Percentiles rank a stretch among this genome's conserved stretches.
Evolutionary conservation across 1,140 invertebrate species (phyloP).

Genomic region (Bombus difficillimus): DNA sequence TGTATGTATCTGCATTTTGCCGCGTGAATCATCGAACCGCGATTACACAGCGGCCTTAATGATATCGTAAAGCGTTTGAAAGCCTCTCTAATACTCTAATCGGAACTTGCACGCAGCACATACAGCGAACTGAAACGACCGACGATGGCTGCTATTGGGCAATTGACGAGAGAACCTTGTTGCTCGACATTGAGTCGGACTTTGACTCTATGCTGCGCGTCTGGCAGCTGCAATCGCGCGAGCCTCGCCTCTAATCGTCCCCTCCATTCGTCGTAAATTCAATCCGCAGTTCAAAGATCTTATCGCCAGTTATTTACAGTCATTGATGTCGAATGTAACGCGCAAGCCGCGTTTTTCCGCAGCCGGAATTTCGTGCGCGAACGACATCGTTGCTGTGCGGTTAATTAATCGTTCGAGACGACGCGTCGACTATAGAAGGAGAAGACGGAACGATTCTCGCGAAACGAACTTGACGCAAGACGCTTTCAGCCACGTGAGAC

Average conservation of each 20-base stretch:
- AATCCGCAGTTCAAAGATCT: slow-evolving; percentile 32
- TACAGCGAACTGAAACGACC: background rate
- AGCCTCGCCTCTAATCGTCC: slow-evolving; percentile 39
- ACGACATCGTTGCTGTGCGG: too few species aligned
- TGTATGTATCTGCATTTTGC: too few species aligned
- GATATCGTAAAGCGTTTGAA: background rate
- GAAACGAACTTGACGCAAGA: slow-evolving; percentile 1
- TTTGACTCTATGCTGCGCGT: slow-evolving; percentile 45
- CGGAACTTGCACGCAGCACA: background rate
- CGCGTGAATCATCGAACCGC: slow-evolving; percentile 26
- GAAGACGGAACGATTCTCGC: background rate
- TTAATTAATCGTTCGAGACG: background rate
- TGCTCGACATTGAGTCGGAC: slow-evolving; percentile 51
- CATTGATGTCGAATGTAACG: background rate
- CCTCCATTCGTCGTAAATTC: background rate
- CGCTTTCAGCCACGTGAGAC: background rate
- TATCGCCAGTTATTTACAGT: slow-evolving; percentile 20
- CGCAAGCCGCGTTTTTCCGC: background rate
- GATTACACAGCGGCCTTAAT: background rate
- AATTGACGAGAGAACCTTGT: slow-evolving; percentile 42
- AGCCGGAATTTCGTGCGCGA: background rate
- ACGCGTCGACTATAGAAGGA: background rate
- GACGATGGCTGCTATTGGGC: slow-evolving; percentile 19
- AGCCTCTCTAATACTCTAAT: background rate
- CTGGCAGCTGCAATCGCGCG: slow-evolving; percentile 19